phyloP scores from a whole-genome alignment of 2,888 invertebrate species.

The Nebria brevicollis region DNA sequence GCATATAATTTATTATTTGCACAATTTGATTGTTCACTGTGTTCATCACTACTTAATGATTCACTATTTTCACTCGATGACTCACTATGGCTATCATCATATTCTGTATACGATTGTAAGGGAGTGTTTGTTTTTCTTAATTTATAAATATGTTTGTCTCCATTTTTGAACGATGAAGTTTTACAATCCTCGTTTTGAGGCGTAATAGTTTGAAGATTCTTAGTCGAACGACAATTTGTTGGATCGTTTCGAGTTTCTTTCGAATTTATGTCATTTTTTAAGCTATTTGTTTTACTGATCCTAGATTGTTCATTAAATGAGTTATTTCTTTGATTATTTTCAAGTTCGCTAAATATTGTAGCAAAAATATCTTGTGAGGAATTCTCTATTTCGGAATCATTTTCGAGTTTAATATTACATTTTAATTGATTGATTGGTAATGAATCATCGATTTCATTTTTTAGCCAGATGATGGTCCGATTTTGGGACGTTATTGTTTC shows the following conservation, averaged over 20 bases:
- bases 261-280: too few relatives aligned
- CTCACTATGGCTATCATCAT: neutral
- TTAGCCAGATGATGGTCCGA: neutral
- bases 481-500: neutral
- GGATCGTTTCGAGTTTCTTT: too few relatives aligned
- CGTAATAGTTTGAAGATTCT: too few relatives aligned
- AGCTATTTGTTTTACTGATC: too few relatives aligned
- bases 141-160: neutral
- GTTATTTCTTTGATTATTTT: neutral
- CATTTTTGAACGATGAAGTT: neutral
- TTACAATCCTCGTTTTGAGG: too few relatives aligned
- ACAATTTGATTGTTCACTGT: neutral
- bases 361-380: neutral
- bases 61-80: neutral
- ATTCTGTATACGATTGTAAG: neutral
- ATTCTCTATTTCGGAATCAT: neutral
- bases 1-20: neutral
- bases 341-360: neutral
- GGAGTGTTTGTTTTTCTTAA: neutral
- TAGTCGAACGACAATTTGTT: too few relatives aligned
- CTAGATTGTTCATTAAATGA: too few relatives aligned
- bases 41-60: neutral
- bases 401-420: neutral
- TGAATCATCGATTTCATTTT: neutral
- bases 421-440: neutral